A percentile compares a stretch with the other conserved stretches of the same genome.
Evolutionary conservation across 1,140 invertebrate species (phyloP).

Genomic region (Euglossa dilemma): DNA sequence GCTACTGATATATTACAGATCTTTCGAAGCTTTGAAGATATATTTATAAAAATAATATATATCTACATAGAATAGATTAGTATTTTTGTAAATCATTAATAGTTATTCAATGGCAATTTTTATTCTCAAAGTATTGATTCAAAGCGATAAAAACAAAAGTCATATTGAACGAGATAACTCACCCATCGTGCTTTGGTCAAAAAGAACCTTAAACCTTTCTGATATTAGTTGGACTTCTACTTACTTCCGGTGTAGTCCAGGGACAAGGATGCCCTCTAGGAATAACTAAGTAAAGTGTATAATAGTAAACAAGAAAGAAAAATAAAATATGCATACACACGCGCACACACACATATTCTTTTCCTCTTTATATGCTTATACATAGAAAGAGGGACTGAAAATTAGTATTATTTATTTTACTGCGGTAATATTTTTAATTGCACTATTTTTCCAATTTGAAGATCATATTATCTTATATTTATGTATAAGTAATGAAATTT

Average conservation of each 20-base stretch:
- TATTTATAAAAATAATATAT: conserved; percentile 32
- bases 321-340: not conserved
- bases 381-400: too few relatives aligned
- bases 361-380: too few relatives aligned
- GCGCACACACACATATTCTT: too few relatives aligned
- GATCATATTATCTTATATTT: not conserved
- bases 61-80: not conserved
- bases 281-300: not conserved
- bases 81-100: not conserved
- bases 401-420: not conserved
- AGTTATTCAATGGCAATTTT: not conserved
- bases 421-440: not conserved
- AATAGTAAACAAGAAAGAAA: not conserved
- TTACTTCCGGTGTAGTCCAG: not conserved
- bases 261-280: not conserved
- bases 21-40: not conserved
- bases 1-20: not conserved
- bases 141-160: conserved; percentile 51
- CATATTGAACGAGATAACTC: conserved; percentile 28
- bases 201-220: conserved; percentile 53
- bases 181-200: conserved; percentile 65
- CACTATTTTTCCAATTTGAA: not conserved
- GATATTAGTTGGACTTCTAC: not conserved
- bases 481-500: not conserved
- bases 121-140: conserved; percentile 40